These are phyloP conservation scores for Romanomermis culicivorax DNA, from an alignment of 2,888 invertebrate genomes.

Conservation along the genomic window DNA sequence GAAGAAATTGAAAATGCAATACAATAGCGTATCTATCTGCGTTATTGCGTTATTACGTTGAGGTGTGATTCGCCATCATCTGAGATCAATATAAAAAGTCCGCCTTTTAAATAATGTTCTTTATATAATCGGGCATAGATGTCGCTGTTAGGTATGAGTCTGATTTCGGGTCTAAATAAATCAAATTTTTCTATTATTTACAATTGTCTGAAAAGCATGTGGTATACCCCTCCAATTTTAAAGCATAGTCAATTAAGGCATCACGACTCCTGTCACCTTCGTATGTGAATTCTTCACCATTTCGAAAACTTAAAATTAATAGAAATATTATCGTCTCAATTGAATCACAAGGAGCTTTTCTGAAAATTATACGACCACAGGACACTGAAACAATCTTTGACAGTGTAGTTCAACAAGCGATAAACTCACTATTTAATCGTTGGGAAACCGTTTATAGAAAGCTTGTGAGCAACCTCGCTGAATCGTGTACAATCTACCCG, in stretches of 20 bases:
- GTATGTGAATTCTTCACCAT: conserved; percentile 22
- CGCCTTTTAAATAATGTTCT: conserved; percentile 4
- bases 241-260: conserved; percentile 11
- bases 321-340: too few relatives aligned
- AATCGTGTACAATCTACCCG: conserved; percentile 81
- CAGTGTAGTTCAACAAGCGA: conserved; percentile 26
- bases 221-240: conserved; percentile 9
- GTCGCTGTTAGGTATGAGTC: not conserved
- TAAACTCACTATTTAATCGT: conserved; percentile 66
- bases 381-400: too few relatives aligned
- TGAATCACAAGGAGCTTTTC: too few relatives aligned
- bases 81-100: too few relatives aligned
- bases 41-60: too few relatives aligned
- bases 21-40: too few relatives aligned
- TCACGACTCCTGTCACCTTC: conserved; percentile 25
- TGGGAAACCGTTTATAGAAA: conserved; percentile 71
- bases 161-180: conserved; percentile 9
- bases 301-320: conserved; percentile 14
- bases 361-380: too few relatives aligned
- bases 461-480: conserved; percentile 57
- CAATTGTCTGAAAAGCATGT: not conserved
- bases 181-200: too few relatives aligned
- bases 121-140: not conserved
- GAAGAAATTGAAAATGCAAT: conserved; percentile 2
- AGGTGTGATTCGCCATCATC: too few relatives aligned